phyloP scores from a whole-genome alignment of 92 coral and sea anemone species.

The Epizoanthus stellaris region DNA sequence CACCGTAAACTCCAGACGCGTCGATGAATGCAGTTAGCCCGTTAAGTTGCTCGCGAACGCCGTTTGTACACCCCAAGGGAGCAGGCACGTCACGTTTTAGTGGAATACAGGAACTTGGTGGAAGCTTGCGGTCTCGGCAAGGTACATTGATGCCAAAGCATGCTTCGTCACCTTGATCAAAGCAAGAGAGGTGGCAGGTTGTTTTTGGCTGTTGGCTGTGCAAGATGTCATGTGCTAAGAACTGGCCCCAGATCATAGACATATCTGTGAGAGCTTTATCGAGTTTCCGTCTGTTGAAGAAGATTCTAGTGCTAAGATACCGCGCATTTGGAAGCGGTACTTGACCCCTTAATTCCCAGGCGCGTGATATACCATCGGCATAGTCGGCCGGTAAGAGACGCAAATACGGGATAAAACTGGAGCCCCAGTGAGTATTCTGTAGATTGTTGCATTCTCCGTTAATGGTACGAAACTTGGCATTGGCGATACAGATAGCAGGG shows the following conservation, averaged over 20 bases:
- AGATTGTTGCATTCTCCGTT: conserved; percentile 61
- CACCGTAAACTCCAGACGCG: conserved; percentile 67
- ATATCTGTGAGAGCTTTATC: conserved; percentile 27
- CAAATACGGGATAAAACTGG: conserved; percentile 41
- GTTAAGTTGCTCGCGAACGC: conserved; percentile 60
- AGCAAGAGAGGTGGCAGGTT: conserved; percentile 18
- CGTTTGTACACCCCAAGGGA: background rate
- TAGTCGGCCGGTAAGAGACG: conserved; percentile 57
- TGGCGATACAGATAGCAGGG: background rate
- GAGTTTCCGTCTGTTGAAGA: background rate
- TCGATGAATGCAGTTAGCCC: conserved; percentile 64
- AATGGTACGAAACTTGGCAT: conserved; percentile 28
- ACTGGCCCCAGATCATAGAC: conserved; percentile 67
- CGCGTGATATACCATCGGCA: conserved; percentile 46
- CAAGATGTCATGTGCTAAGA: conserved; percentile 27
- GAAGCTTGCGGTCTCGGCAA: conserved; percentile 34
- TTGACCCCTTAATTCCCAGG: conserved; percentile 30
- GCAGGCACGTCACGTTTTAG: conserved; percentile 49
- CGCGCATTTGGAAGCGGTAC: conserved; percentile 50
- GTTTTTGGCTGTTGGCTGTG: conserved; percentile 33
- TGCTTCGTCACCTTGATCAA: conserved; percentile 19
- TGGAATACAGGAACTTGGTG: conserved; percentile 36
- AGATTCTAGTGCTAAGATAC: conserved; percentile 23
- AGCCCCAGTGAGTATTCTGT: conserved; percentile 22
- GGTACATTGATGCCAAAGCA: conserved; percentile 59